Conservation (phyloP, 1,140 invertebrate species). For the Ceratitis capitata region DNA sequence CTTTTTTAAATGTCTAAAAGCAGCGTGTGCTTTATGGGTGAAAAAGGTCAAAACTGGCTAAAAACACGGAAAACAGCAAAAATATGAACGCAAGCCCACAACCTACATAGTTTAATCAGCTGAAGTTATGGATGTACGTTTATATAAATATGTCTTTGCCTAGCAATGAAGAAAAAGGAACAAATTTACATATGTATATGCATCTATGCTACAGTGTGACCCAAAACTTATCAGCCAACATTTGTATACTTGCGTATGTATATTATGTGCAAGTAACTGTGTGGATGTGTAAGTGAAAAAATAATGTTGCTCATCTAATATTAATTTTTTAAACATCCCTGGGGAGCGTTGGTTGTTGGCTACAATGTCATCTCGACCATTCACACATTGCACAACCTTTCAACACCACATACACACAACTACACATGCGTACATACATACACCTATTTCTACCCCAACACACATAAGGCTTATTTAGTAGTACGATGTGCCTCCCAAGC, state of each 20-base stretch:
- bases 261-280: neutral
- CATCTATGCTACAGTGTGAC: neutral
- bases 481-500: neutral
- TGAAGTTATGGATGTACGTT: neutral
- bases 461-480: neutral
- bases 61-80: neutral
- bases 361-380: neutral
- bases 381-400: neutral
- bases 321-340: constrained; percentile 38
- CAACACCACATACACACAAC: neutral
- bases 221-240: neutral
- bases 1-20: too few relatives aligned
- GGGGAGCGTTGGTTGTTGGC: neutral
- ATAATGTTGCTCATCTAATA: constrained; percentile 37
- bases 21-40: too few relatives aligned
- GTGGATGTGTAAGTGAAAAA: neutral
- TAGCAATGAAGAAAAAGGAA: neutral
- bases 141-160: neutral
- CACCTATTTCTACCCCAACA: too few relatives aligned
- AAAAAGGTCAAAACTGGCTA: neutral
- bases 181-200: neutral
- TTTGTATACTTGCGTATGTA: too few relatives aligned
- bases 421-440: too few relatives aligned
- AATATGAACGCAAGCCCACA: neutral
- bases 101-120: neutral